Percentiles rank a stretch among this genome's conserved stretches.
Conservation (phyloP, 2,888 invertebrate species). For the Hypolimnas misippus region DNA sequence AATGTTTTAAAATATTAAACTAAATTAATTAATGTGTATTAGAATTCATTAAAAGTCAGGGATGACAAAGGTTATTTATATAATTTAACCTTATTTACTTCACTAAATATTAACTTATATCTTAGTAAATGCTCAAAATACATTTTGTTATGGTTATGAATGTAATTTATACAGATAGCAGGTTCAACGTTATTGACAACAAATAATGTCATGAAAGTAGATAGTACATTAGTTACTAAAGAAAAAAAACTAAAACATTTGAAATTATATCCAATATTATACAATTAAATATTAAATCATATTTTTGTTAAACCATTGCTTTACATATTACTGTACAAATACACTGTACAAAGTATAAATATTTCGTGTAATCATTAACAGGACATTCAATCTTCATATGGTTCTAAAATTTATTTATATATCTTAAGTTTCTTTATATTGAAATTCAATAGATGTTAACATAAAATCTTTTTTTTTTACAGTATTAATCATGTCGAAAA, state of each 20-base stretch:
- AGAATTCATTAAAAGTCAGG: conserved; percentile 22
- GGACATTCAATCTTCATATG: too few relatives aligned
- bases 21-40: conserved; percentile 11
- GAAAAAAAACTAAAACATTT: too few relatives aligned
- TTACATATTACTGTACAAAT: too few relatives aligned
- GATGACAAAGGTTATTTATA: conserved; percentile 9
- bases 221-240: background rate
- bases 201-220: background rate
- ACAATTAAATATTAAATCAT: too few relatives aligned
- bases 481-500: conserved; percentile 83
- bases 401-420: too few relatives aligned
- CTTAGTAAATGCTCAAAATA: background rate
- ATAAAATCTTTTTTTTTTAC: too few relatives aligned
- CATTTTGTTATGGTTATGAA: conserved; percentile 2
- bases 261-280: too few relatives aligned
- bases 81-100: conserved; percentile 8
- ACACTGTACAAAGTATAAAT: too few relatives aligned
- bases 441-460: background rate
- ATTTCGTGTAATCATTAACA: too few relatives aligned
- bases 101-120: background rate
- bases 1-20: conserved; percentile 11
- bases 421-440: too few relatives aligned
- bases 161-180: background rate
- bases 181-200: background rate
- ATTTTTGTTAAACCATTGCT: too few relatives aligned